A percentile compares a stretch with the other conserved stretches of the same genome.
Conservation (phyloP, 2,113 vertebrate species). For the Thymallus thymallus region DNA sequence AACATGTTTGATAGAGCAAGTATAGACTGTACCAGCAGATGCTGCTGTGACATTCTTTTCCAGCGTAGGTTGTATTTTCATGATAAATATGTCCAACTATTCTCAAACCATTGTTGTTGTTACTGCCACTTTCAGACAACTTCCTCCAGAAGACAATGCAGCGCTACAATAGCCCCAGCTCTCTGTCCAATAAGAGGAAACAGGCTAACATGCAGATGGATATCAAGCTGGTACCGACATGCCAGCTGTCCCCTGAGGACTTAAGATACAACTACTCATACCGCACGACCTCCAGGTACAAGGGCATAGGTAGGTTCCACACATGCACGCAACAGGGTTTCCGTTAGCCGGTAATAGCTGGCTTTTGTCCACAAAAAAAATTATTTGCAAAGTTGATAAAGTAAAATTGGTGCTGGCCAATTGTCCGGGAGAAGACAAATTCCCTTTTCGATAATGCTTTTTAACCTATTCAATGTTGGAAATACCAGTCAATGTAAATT, state of each 20-base stretch:
- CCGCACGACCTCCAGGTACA: conserved; percentile 74
- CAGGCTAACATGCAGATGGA: conserved; percentile 98
- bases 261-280: conserved; percentile 81
- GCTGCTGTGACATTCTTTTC: too few species aligned
- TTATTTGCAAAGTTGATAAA: too few species aligned
- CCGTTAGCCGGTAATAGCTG: too few species aligned
- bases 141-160: conserved; percentile 99
- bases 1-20: too few species aligned
- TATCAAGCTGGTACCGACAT: conserved; percentile 91
- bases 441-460: too few species aligned
- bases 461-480: too few species aligned
- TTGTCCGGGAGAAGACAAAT: too few species aligned
- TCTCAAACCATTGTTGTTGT: neutral
- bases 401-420: too few species aligned
- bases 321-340: neutral
- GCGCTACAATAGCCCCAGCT: conserved; percentile 95
- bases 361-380: too few species aligned
- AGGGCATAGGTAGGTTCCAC: conserved; percentile 79
- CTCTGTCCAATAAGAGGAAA: conserved; percentile 94
- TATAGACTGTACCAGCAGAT: too few species aligned
- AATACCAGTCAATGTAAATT: too few species aligned
- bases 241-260: conserved; percentile 86
- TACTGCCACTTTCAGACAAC: conserved; percentile 74
- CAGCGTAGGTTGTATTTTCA: neutral
- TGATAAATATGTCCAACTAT: neutral